A percentile compares a stretch with the other conserved stretches of the same genome.
Evolutionary conservation across 2,113 vertebrate species (phyloP).

Genomic region (Dicentrarchus labrax): DNA sequence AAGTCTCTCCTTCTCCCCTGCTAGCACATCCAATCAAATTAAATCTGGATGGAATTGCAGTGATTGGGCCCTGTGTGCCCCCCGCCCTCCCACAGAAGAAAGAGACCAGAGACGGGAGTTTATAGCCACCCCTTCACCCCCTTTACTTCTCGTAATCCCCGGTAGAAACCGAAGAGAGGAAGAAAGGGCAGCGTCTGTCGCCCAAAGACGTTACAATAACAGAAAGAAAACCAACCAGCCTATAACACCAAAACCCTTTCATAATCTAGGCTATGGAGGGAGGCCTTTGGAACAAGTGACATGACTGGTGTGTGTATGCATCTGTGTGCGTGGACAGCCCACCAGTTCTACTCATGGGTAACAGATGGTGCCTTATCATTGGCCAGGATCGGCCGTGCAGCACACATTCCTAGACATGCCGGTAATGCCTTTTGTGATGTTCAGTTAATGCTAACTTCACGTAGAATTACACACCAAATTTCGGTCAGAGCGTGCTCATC

Average conservation of each 20-base stretch:
- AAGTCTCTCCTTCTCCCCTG: conserved; percentile 37
- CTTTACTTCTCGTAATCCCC: conserved; percentile 78
- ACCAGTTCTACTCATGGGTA: conserved; percentile 75
- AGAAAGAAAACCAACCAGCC: conserved; percentile 63
- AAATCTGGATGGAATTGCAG: conserved; percentile 49
- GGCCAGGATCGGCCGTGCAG: conserved; percentile 73
- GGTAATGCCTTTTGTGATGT: conserved; percentile 83
- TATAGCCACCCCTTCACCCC: conserved; percentile 59
- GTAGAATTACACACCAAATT: conserved; percentile 75
- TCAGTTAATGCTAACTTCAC: conserved; percentile 77
- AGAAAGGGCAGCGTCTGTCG: conserved; percentile 78
- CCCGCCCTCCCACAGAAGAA: conserved; percentile 42
- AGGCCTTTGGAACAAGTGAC: conserved; percentile 68
- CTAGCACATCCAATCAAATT: conserved; percentile 75
- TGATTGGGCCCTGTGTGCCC: conserved; percentile 37
- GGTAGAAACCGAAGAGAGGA: conserved; percentile 82
- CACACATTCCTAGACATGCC: conserved; percentile 85
- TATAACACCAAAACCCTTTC: conserved; percentile 54
- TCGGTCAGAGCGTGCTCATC: conserved; percentile 30
- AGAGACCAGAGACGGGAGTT: conserved; percentile 67
- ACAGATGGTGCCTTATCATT: conserved; percentile 86
- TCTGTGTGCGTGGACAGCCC: conserved; percentile 64
- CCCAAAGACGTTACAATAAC: conserved; percentile 82
- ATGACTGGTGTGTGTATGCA: conserved; percentile 62
- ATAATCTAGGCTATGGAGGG: conserved; percentile 68